Base-by-base conservation (phyloP, 2,888 invertebrate species). In the Drosophila falleni region DNA sequence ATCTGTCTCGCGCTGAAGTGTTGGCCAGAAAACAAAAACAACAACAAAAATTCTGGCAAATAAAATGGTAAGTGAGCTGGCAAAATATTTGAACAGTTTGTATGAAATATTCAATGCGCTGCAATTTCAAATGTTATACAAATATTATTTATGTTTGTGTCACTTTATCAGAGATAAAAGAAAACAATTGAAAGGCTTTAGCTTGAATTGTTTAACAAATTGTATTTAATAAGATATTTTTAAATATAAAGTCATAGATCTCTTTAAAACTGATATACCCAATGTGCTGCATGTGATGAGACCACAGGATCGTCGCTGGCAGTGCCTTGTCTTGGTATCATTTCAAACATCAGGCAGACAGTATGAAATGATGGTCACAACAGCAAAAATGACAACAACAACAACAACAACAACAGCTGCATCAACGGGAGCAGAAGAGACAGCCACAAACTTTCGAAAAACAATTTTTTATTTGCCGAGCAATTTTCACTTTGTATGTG, bases 1-100 rank as follows among this genome's bases (percentile, higher is more conserved):
- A 83, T 88, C 87, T 88, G 81, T 88, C 83, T 83, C 87, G 70
- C 77, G 86, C 66, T 78, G 80, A 85, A 74, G 86, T 74, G 82
- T 74, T 80, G 80, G 66, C 62, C 81, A 59, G 60, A 60, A 72
- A 51, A 46, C 65, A 61, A 64, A 61, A 66, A 49, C 9, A 26
- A 47, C 26, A 33, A 41, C 9, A 29, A n/a, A 46, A 46, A 56
- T 33, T 15, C 44, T 26, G 13, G 26, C 55, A 61, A 69, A 68
- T 60, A 79, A 73, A 41, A 75, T 66, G 71, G 50, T 60, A 80
- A 80, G 71, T 75, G 80, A 75, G 65, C 71, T 72, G 76, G 76
- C 68, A 72, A 65, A 72, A 71, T 75, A 69, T 75, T 67, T 67
- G 53, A 33, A 49, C 42, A 53, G 63, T 39, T 72, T 49, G 33